phyloP scores from a whole-genome alignment of 1,140 invertebrate genomes.

The Bombus huntii region DNA sequence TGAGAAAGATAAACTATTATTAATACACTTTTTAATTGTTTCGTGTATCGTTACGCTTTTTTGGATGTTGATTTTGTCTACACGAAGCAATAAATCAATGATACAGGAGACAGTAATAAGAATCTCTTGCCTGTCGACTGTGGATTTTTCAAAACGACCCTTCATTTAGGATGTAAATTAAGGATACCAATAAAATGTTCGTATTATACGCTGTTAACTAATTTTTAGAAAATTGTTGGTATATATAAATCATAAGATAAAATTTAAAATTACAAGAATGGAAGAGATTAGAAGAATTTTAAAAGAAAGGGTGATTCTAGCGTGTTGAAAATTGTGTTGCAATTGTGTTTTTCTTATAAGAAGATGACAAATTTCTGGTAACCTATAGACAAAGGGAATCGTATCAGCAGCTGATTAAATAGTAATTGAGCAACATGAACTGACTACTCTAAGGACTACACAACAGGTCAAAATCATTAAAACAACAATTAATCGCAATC shows the following conservation, averaged over 20 bases:
- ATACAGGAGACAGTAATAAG: too few relatives aligned
- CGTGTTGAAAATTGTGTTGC: too few relatives aligned
- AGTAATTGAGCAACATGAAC: constrained; percentile 1
- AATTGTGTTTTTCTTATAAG: too few relatives aligned
- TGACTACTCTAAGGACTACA: not conserved
- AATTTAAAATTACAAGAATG: too few relatives aligned
- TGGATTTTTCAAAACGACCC: not conserved
- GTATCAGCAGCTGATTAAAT: not conserved
- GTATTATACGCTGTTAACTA: too few relatives aligned
- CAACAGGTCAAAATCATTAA: constrained; percentile 34
- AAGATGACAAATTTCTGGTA: not conserved
- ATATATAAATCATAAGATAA: too few relatives aligned
- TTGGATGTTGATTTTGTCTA: not conserved
- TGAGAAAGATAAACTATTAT: not conserved
- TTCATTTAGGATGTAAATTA: too few relatives aligned
- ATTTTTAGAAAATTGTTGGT: too few relatives aligned
- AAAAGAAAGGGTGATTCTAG: too few relatives aligned
- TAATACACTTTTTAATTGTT: not conserved
- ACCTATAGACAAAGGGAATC: not conserved
- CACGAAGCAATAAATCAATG: not conserved
- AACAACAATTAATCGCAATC: constrained; percentile 33
- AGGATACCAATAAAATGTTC: too few relatives aligned
- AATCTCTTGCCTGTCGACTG: too few relatives aligned
- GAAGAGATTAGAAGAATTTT: too few relatives aligned
- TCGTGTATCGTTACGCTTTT: not conserved